These are phyloP conservation scores for Fregetta grallaria DNA, from an alignment of 2,113 vertebrate species.

Conservation along the genomic window DNA sequence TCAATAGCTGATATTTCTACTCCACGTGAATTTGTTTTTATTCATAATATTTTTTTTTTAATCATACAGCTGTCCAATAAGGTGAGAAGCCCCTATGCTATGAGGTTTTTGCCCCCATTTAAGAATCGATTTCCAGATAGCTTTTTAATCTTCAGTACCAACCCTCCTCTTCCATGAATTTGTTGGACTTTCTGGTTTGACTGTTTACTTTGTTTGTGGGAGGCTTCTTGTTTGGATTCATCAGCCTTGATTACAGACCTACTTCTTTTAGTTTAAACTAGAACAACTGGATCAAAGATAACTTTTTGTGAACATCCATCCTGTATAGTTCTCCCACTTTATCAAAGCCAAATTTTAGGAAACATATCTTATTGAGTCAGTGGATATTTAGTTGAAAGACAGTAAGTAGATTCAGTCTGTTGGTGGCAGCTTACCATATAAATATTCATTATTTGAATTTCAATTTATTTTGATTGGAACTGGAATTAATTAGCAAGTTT, in stretches of 20 bases:
- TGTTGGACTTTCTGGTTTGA: not conserved
- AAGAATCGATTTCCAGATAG: not conserved
- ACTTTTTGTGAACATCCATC: not conserved
- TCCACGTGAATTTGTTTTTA: not conserved
- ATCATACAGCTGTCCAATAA: not conserved
- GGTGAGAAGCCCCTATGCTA: not conserved
- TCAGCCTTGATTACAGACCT: not conserved
- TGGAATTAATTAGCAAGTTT: slow-evolving; percentile 43
- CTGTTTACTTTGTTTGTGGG: not conserved
- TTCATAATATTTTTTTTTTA: not conserved
- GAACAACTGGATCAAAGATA: not conserved
- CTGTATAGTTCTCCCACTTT: not conserved
- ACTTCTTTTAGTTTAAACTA: not conserved
- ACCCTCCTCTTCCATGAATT: not conserved
- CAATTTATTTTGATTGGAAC: slow-evolving; percentile 39
- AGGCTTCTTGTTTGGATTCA: not conserved
- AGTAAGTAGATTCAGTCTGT: slow-evolving; percentile 11
- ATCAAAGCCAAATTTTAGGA: slow-evolving; percentile 1
- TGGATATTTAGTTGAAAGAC: slow-evolving; percentile 9
- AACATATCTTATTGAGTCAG: not conserved
- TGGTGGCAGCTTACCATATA: not conserved
- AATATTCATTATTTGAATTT: slow-evolving; percentile 44
- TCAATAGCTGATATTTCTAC: not conserved
- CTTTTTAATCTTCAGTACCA: not conserved
- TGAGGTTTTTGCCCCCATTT: not conserved